Base-by-base conservation (phyloP, 2,113 vertebrate genomes). In the Scophthalmus maximus region DNA sequence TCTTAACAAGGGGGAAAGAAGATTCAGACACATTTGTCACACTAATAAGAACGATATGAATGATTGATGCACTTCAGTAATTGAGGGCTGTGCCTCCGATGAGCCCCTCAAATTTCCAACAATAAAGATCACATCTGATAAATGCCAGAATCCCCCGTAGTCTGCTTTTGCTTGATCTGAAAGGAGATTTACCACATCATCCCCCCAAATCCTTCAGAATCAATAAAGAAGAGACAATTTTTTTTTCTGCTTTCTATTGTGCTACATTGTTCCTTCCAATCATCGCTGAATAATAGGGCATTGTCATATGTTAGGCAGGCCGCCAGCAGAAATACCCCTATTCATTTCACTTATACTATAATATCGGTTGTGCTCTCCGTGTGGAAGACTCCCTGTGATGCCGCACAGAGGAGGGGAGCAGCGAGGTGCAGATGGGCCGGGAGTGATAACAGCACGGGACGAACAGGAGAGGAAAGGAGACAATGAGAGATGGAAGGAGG, bases 371-470 rank as follows among this genome's bases (percentile, higher is more conserved):
- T 23, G 55, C 73, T 78, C 58, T 58, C 15, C 34, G 73, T 62
- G 59, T 53, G 40, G 58, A 38, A 50, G 80, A 74, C 74, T 79
- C 63, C 62, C 64, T 57, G 69, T 63, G 63, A 83, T 56, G 58
- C 17, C 14, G 47, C 70, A 61, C 51, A 60, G 53, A 73, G 66
- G 74, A 8, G 68, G 51, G 27, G 76, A 74, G 30, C 76, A 71
- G 74, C 2, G 42, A 87, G 77, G 87, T 82, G 81, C 88, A 88
- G 87, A 91, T 90, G 87, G 81, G 77, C 72, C 81, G 81, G 58
- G 69, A 85, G 86, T 75, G 86, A 91, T 89, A 88, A 90, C 58
- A 76, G 68, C 76, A 44, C 59, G 14, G 69, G 80, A 82, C 84
- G 75, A 90, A 90, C 84, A 87, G 78, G 55, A 73, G 81, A 46